Conservation (phyloP, 2,797 vertebrate species). For the Scyliorhinus canicula region DNA sequence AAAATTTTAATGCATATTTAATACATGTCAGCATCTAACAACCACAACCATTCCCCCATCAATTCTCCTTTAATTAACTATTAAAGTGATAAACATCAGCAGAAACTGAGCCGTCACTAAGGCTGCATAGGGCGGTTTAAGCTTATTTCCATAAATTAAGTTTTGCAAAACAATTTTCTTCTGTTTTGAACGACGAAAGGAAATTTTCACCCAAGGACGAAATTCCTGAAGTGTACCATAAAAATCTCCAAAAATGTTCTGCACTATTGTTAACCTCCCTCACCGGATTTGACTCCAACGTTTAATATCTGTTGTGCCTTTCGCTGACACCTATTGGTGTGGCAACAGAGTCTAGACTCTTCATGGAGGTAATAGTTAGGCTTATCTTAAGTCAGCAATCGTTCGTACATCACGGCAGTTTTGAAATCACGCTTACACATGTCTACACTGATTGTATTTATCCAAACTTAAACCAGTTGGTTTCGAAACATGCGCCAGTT, state of each 20-base stretch:
- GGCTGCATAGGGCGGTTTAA: neutral
- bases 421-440: neutral
- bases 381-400: too few relatives aligned
- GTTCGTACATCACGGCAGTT: too few relatives aligned
- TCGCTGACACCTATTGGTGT: neutral
- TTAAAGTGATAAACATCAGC: neutral
- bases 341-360: slow-evolving; percentile 21
- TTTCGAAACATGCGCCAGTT: too few relatives aligned
- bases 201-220: neutral
- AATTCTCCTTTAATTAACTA: neutral
- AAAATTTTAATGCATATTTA: neutral
- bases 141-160: too few relatives aligned
- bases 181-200: neutral
- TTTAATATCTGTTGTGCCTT: neutral
- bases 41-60: neutral
- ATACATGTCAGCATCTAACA: neutral
- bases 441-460: neutral
- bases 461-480: neutral
- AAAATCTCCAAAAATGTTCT: neutral
- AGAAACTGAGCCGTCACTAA: neutral
- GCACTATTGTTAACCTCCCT: neutral
- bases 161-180: neutral
- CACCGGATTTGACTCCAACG: neutral
- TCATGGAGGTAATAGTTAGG: neutral
- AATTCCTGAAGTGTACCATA: neutral